Percentiles rank a stretch among this genome's conserved stretches.
Conservation (phyloP, 2,888 invertebrate species). For the Euspilapteryx auroguttella region DNA sequence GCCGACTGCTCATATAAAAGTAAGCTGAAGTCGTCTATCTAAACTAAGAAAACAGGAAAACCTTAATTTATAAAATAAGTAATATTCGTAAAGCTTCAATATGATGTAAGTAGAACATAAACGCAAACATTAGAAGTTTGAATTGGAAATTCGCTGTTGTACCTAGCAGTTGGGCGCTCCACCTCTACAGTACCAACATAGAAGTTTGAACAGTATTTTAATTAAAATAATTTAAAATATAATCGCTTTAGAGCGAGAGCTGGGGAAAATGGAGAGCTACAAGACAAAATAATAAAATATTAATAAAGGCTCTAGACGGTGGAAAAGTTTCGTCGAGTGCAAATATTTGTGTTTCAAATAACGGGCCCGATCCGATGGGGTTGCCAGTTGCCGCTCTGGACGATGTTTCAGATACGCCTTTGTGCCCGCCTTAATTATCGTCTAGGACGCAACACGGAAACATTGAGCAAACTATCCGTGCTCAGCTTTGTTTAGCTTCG, state of each 20-base stretch:
- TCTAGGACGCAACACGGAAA: too few species aligned
- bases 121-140: neutral
- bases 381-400: too few species aligned
- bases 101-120: too few species aligned
- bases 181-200: constrained; percentile 13
- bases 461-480: too few species aligned
- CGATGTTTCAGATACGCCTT: too few species aligned
- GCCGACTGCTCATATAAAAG: too few species aligned
- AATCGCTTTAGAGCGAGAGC: constrained; percentile 54
- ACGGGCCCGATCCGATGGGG: constrained; percentile 42
- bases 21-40: too few species aligned
- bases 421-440: too few species aligned
- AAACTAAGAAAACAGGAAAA: too few species aligned
- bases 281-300: constrained; percentile 63
- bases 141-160: neutral
- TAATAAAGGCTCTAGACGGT: constrained; percentile 54
- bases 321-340: constrained; percentile 47
- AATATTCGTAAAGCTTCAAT: too few species aligned
- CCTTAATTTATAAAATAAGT: too few species aligned
- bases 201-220: constrained; percentile 53
- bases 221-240: constrained; percentile 61
- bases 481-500: too few species aligned
- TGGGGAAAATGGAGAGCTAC: constrained; percentile 50
- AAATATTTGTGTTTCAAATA: constrained; percentile 62
- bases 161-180: neutral